These are phyloP conservation scores for Heliothis peltigera DNA, from an alignment of 2,888 invertebrate genomes.

Conservation along the genomic window DNA sequence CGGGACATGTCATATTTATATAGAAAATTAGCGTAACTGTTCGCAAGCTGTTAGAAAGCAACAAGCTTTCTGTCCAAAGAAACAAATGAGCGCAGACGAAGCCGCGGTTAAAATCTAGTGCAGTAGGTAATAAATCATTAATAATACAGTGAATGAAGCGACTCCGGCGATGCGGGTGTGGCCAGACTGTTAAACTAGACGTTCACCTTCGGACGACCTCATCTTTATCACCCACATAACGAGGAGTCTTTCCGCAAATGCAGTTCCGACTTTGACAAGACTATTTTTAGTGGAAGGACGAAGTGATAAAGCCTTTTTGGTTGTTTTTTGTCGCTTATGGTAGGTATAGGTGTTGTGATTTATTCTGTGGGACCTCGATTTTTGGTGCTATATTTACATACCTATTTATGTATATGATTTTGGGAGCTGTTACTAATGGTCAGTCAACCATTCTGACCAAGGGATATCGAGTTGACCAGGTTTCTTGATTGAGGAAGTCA, in stretches of 20 bases:
- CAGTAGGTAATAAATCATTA: neutral
- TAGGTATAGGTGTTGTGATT: conserved; percentile 6
- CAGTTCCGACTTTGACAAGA: conserved; percentile 62
- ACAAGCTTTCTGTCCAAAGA: no score
- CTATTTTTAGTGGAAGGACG: conserved; percentile 62
- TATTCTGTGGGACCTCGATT: conserved; percentile 4
- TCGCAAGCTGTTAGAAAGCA: no score
- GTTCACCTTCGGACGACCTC: conserved; percentile 68
- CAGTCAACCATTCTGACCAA: no score
- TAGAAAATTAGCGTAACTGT: no score
- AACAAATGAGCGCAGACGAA: no score
- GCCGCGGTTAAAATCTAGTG: no score
- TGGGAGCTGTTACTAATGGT: no score
- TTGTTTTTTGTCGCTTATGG: neutral
- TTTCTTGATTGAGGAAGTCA: no score
- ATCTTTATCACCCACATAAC: conserved; percentile 56
- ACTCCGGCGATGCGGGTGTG: conserved; percentile 65
- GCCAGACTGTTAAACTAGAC: conserved; percentile 67
- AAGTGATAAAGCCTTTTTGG: conserved; percentile 43
- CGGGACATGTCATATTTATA: no score
- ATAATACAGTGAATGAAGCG: conserved; percentile 2
- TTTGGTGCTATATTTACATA: neutral
- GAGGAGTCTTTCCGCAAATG: conserved; percentile 59
- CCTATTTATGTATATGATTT: neutral
- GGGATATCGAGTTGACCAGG: no score